phyloP scores from a whole-genome alignment of 2,797 vertebrate genomes.

The Anniella stebbinsi region DNA sequence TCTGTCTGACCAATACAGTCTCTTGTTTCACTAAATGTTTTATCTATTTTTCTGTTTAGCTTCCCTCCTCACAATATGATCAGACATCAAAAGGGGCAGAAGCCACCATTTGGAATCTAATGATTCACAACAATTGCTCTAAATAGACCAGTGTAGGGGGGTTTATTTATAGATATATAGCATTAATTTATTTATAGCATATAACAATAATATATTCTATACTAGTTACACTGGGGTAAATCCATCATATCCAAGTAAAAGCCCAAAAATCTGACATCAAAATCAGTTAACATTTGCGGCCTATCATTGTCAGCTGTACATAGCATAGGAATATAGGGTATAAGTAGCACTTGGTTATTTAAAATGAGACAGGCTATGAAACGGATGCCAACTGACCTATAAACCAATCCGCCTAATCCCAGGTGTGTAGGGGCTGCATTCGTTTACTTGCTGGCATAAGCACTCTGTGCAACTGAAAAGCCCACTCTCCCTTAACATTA shows the following conservation, averaged over 20 bases:
- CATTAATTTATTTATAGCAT: too few relatives aligned
- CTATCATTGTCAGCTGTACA: background rate
- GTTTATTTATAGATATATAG: too few relatives aligned
- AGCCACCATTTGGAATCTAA: background rate
- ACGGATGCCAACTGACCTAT: background rate
- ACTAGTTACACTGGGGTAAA: background rate
- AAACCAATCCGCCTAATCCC: background rate
- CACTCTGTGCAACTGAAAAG: background rate
- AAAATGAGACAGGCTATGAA: background rate
- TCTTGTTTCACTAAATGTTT: background rate
- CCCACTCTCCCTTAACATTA: background rate
- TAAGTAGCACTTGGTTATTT: background rate
- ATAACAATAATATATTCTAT: too few relatives aligned
- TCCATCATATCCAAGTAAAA: background rate
- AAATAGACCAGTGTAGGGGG: too few relatives aligned
- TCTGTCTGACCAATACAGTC: background rate
- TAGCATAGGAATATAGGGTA: background rate
- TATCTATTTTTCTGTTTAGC: too few relatives aligned
- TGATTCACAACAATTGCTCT: background rate
- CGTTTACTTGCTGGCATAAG: too few relatives aligned
- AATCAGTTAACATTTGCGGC: background rate
- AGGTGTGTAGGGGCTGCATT: too few relatives aligned
- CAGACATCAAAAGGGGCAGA: background rate
- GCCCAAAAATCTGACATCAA: background rate
- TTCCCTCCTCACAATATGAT: background rate